Percentiles rank a stretch among this genome's conserved stretches.
Evolutionary conservation across 2,888 invertebrate species (phyloP).

Genomic region (Athetis lepigone): DNA sequence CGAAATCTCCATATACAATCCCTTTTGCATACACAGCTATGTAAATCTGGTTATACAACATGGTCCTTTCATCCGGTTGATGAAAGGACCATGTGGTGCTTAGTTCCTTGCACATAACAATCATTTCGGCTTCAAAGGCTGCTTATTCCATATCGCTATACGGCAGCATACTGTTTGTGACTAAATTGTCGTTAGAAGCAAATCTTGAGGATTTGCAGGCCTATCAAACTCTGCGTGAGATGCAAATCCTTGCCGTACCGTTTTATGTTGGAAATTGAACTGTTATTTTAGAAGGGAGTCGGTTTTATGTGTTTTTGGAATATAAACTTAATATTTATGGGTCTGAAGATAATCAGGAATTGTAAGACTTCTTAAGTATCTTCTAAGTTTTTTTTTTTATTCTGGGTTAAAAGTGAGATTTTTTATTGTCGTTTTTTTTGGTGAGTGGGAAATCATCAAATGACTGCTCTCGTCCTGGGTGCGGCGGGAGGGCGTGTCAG

Average conservation of each 20-base stretch:
- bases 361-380: too few relatives aligned
- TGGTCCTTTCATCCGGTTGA: too few relatives aligned
- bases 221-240: constrained; percentile 2
- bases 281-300: background rate
- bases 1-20: constrained; percentile 17
- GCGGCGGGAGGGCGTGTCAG: too few relatives aligned
- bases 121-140: background rate
- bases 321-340: background rate
- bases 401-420: too few relatives aligned
- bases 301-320: background rate
- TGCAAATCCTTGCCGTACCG: constrained; percentile 7
- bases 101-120: constrained; percentile 2
- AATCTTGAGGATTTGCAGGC: constrained; percentile 29
- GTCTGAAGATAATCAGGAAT: too few relatives aligned
- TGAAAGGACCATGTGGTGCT: constrained; percentile 7
- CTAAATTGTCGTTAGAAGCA: constrained; percentile 44
- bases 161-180: background rate
- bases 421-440: too few relatives aligned
- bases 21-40: constrained; percentile 33
- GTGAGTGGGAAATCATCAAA: too few relatives aligned
- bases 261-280: background rate
- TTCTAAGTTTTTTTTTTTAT: too few relatives aligned
- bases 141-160: constrained; percentile 17
- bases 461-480: too few relatives aligned
- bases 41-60: constrained; percentile 16